Evolutionary conservation across 2,888 invertebrate species (phyloP), one percentile per base, ranked within the genome.

Genomic region (Drosophila paranaensis): DNA sequence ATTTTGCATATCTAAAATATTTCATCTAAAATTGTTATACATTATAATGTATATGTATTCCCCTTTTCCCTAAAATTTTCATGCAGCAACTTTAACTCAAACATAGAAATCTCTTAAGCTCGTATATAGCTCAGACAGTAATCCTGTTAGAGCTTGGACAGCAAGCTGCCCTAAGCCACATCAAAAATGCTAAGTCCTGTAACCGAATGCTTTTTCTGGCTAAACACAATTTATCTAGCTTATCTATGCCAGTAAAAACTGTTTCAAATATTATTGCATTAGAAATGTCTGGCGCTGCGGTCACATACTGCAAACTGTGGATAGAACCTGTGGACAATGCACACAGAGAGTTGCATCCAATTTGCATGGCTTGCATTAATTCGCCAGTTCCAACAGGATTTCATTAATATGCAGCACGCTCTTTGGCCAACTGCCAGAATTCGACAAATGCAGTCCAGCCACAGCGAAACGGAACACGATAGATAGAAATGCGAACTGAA

Each of bases 331-430:
- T 6, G 45, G 6, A 35, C 45, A 53, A 25, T 39, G 16, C 27
- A 46, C 27, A 54, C 11, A 14, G 11, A 14, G n/a, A 33, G 25
- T 1, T 48, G 39, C 8, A 3, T 42, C 39, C 58, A 42, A 69
- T 69, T 62, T 58, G 62, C 53, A 62, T 55, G 56, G 27, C 56
- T 14, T 53, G 53, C 62, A 71, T 54, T 56, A 53, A 62, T 62
- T 55, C 27, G 25, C 46, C 40, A 37, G 60, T 46, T 50, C 37
- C 53, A 63, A 54, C 57, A 58, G 20, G 63, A 51, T 48, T 70
- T 53, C 75, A 79, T 77, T 70, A 77, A 79, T 74, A 74, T 77
- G 70, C 77, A 79, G 63, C 37, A 37, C 54, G 61, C 39, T 35
- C 30, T 27, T 63, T 64, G 70, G 75, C 57, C 60, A 46, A 11